Conservation (phyloP, 2,888 invertebrate genomes). For the Agrilus biguttatus region DNA sequence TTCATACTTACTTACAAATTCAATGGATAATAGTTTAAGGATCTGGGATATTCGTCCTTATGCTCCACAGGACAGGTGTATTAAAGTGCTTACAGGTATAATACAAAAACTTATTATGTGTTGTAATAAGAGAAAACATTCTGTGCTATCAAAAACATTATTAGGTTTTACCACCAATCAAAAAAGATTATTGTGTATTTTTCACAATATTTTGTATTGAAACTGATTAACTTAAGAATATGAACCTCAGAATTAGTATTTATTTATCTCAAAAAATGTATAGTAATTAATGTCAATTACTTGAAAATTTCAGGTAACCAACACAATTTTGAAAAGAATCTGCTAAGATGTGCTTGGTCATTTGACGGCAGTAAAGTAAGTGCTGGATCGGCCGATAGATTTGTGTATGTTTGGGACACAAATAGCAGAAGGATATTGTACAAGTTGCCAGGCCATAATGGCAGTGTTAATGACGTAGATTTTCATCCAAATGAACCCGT, state of each 20-base stretch:
- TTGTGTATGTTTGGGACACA: conserved; percentile 95
- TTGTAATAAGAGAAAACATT: no score
- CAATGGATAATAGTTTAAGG: conserved; percentile 91
- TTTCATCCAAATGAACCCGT: conserved; percentile 92
- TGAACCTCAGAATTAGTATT: no score
- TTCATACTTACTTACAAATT: conserved; percentile 83
- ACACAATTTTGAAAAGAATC: conserved; percentile 96
- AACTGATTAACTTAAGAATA: no score
- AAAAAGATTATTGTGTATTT: no score
- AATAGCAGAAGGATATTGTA: conserved; percentile 82
- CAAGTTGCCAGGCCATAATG: conserved; percentile 95
- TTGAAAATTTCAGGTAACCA: conserved; percentile 51
- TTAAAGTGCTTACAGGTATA: conserved; percentile 65
- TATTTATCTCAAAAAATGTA: background rate
- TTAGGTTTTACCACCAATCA: no score
- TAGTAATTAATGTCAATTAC: background rate
- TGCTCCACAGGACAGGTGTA: conserved; percentile 84
- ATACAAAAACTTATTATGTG: conserved; percentile 2
- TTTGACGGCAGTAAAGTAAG: conserved; percentile 82
- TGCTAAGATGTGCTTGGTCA: conserved; percentile 87
- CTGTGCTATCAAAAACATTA: no score
- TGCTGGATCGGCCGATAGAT: conserved; percentile 89
- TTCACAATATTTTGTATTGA: no score
- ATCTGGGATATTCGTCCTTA: conserved; percentile 97
- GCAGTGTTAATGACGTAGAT: conserved; percentile 90